Evolutionary conservation across 1,140 invertebrate species (phyloP), one percentile per base, ranked within the genome.

Genomic region (Drosophila parabipectinata): DNA sequence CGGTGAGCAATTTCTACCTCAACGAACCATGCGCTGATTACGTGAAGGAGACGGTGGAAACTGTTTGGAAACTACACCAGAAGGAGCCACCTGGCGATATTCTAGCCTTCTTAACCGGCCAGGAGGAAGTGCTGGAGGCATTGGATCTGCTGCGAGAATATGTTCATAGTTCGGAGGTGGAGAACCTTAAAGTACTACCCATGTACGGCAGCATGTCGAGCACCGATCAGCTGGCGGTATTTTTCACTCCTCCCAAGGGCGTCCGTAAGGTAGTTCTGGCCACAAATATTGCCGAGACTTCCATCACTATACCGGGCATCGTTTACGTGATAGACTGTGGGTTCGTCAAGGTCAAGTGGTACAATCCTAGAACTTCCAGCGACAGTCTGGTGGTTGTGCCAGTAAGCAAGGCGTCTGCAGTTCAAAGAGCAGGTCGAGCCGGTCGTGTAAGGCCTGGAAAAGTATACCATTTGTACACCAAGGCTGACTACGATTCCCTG

Each of bases 271-370:
- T 99, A 28, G 95, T 99, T 0, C 93, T 99, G 14, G 97, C 98
- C 0, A 99, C 99, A 3, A 99, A 99, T 91, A 98, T 99, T 58
- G 98, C 98, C 0, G 99, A 99, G 93, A 98, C 98, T 0, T 99
- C 98, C 4, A 95, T 99, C 21, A 95, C 94, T 4, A 95, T 95
- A 77, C 95, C 95, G 52, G 97, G 98, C 39, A 96, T 99, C 77
- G 95, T 96, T 66, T 98, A 98, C 92, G 98, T 99, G 48, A 95
- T 99, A 54, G 99, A 99, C 92, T 96, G 97, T 92, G 99, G 99
- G 1, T 99, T 98, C 93, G 97, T 98, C n/a, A 99, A 99, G 93
- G 91, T 98, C 52, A 95, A 96, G 30, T 98, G 97, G 93, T 98
- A 96, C 90, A 97, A 99, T 89, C 93, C 95, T 0, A 94, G 95